Base-by-base conservation (phyloP, 2,797 vertebrate species). In the Philypnodon macrostomus region DNA sequence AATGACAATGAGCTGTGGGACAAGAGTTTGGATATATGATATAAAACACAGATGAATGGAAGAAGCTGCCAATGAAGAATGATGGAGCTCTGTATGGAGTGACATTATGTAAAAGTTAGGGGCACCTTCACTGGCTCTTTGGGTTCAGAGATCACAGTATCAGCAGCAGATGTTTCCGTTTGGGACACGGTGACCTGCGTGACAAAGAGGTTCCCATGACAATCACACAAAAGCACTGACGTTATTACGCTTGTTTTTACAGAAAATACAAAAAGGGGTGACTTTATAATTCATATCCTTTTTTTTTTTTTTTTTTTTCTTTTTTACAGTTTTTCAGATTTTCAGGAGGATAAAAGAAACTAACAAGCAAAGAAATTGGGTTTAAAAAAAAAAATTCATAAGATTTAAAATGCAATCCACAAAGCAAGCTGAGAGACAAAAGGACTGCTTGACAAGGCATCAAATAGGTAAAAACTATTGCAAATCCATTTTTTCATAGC, bases 51-150 rank as follows among this genome's bases (percentile, higher is more conserved):
- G 36, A 58, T 21, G 47, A 45, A 27, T 0, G 26, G 16, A 48
- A 63, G 4, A 55, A 19, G 55, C 47, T 48, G 40, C 15, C 17
- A 35, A 32, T 37, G 36, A 49, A 30, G 36, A 52, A 54, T 18
- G 35, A 55, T 40, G n/a, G 4, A 33, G 13, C 33, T 60, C 45
- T 67, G 53, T 52, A 42, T 40, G 54, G 49, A 63, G 64, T 42
- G 58, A 56, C 9, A 63, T 15, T 47, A 31, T 24, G 10, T 8
- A 3, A 23, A 60, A 37, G 64, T 78, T 66, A 75, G 73, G 41
- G 70, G 64, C 84, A 88, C 86, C 86, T 88, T 85, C 33, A 37
- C 66, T 51, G 80, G 54, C 47, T 88, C 86, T 86, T 84, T 85
- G 83, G 79, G 75, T 46, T 85, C 81, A 77, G 72, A 55, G 68